A percentile compares a stretch with the other conserved stretches of the same genome.
Evolutionary conservation across 1,140 invertebrate genomes (phyloP).

Genomic region (Neelides sp.): DNA sequence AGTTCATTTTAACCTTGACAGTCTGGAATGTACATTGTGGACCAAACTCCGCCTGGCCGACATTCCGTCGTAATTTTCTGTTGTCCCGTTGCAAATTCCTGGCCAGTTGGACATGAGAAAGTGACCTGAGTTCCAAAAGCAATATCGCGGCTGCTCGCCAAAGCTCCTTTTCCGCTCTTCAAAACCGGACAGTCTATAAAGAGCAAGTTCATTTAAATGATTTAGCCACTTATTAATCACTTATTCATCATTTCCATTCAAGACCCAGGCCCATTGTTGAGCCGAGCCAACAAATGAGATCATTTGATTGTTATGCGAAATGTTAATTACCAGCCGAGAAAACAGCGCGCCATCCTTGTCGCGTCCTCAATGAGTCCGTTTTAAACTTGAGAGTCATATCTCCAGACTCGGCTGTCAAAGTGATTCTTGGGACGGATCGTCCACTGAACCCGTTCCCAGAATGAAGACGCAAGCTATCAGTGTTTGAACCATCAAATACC

Average conservation of each 20-base stretch:
- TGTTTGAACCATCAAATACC: slow-evolving; percentile 76
- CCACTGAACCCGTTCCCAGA: slow-evolving; percentile 77
- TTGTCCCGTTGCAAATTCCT: slow-evolving; percentile 86
- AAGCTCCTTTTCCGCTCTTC: slow-evolving; percentile 66
- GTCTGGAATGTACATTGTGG: slow-evolving; percentile 75
- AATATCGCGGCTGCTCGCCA: slow-evolving; percentile 80
- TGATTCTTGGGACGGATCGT: slow-evolving; percentile 64
- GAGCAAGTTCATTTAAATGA: too few relatives aligned
- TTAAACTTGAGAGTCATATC: slow-evolving; percentile 79
- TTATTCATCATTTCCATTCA: too few relatives aligned
- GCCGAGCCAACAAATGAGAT: too few relatives aligned
- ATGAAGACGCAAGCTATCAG: slow-evolving; percentile 70
- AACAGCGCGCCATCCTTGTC: slow-evolving; percentile 71
- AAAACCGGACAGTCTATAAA: slow-evolving; percentile 72
- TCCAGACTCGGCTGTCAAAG: slow-evolving; percentile 79
- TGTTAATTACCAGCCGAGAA: slow-evolving; percentile 73
- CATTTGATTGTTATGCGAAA: too few relatives aligned
- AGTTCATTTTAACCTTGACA: slow-evolving; percentile 59
- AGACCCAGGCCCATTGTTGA: too few relatives aligned
- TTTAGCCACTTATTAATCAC: too few relatives aligned
- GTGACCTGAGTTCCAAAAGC: slow-evolving; percentile 79
- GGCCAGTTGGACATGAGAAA: slow-evolving; percentile 81
- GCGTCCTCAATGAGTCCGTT: slow-evolving; percentile 73
- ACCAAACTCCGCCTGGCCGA: slow-evolving; percentile 82
- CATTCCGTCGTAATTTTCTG: slow-evolving; percentile 70